Conservation (phyloP, 2,888 invertebrate genomes). For the Eudasyphora cyanicolor region DNA sequence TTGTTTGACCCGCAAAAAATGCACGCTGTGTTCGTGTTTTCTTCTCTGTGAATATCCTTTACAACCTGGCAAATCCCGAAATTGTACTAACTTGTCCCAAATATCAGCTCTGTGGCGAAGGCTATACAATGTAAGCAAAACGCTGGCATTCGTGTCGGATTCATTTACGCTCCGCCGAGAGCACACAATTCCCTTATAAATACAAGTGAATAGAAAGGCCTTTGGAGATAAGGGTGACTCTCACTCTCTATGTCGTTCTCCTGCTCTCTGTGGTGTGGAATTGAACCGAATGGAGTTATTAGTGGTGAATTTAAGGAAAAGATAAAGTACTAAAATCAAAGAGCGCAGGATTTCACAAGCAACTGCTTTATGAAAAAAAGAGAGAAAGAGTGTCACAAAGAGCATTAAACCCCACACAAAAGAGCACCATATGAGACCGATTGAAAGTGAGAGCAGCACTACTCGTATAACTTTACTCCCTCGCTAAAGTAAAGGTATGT, state of each 20-base stretch:
- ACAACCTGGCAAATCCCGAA: slow-evolving; percentile 80
- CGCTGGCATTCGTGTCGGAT: slow-evolving; percentile 45
- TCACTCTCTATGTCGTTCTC: neutral
- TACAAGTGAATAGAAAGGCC: neutral
- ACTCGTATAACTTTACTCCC: no score
- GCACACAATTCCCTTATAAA: neutral
- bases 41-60: slow-evolving; percentile 76
- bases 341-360: slow-evolving; percentile 36
- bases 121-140: slow-evolving; percentile 68
- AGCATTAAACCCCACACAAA: neutral
- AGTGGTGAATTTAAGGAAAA: slow-evolving; percentile 44
- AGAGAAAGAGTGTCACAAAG: neutral
- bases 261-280: neutral
- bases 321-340: slow-evolving; percentile 45
- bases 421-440: neutral
- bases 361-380: neutral
- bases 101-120: slow-evolving; percentile 76
- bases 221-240: neutral
- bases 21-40: slow-evolving; percentile 42
- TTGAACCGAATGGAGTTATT: slow-evolving; percentile 15
- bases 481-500: slow-evolving; percentile 7
- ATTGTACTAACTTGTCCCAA: slow-evolving; percentile 80
- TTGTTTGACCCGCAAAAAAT: slow-evolving; percentile 27
- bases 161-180: slow-evolving; percentile 22
- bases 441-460: neutral